Base-by-base conservation (phyloP, 1,140 invertebrate species). In the Sitophilus oryzae region DNA sequence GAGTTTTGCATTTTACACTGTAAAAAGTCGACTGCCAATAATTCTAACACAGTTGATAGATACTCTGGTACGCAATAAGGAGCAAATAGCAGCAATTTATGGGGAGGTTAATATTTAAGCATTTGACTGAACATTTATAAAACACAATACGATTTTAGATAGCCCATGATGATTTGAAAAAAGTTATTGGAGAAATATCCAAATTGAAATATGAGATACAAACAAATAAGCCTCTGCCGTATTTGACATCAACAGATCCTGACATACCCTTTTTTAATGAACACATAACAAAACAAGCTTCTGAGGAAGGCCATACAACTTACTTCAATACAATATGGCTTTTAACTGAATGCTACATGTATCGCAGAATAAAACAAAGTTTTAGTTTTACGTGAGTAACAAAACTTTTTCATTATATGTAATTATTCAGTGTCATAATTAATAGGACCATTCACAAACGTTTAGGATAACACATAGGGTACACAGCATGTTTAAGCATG, bases 1-100 rank as follows among this genome's bases (percentile, higher is more conserved):
- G 70, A 91, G 89, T 67, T 93, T 91, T 77, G 92, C 89, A 8
- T 93, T 88, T 71, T 73, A 76, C 56, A 91, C 91, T 0, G 74
- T 97, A 5, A 90, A 86, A 64, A 88, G 93, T 64, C 77, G 92
- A 55, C 71, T 95, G 52, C 95, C 95, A 25, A 79, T 96, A 0
- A 96, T 95, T 64, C 67, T 98, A 50, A 93, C 93, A 0, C 86
- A 87, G 76, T 77, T 94, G n/a, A 85, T 96, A 58, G 93, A 98
- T 73, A 79, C 78, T 44, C 61, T 95, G 30, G 86, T 84, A 37
- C 77, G 84, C 63, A 83, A 85, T 60, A 89, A 89, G 66, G 75
- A 81, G 20, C 72, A 80, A 52, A 82, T 96, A 56, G 73, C 76
- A 52, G 66, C 79, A 34, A 62, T 79, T 57, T 81, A 83, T 75